phyloP scores from a whole-genome alignment of 2,113 vertebrate species.

The Poeciliopsis turrubarensis region DNA sequence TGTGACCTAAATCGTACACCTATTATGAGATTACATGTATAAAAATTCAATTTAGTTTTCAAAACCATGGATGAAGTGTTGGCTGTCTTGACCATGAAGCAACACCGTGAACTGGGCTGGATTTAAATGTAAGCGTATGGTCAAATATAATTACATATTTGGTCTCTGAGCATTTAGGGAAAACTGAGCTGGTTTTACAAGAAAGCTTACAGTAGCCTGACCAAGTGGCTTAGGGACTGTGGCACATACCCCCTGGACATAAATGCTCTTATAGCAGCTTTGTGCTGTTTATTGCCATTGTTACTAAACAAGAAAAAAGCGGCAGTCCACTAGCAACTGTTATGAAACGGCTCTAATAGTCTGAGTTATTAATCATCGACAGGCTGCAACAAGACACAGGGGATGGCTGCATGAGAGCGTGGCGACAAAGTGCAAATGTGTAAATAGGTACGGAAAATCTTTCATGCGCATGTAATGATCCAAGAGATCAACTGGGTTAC shows the following conservation, averaged over 20 bases:
- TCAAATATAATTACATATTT: neutral
- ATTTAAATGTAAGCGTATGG: neutral
- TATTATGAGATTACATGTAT: neutral
- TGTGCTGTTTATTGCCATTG: neutral
- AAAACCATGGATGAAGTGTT: neutral
- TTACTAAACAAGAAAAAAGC: neutral
- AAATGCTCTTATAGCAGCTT: constrained; percentile 14
- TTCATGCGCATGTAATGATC: constrained; percentile 36
- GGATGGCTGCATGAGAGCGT: constrained; percentile 20
- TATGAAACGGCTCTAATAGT: neutral
- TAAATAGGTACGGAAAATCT: constrained; percentile 42
- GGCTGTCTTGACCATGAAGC: neutral
- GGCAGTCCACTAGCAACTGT: neutral
- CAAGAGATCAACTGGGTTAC: constrained; percentile 58
- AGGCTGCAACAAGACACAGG: constrained; percentile 10
- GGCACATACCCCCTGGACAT: neutral
- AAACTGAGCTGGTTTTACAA: too few relatives aligned
- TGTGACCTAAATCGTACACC: neutral
- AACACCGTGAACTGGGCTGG: neutral
- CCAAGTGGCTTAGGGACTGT: neutral
- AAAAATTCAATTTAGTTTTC: neutral
- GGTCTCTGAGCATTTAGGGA: neutral
- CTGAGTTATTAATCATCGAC: neutral
- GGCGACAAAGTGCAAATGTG: constrained; percentile 59
- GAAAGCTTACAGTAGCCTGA: neutral